phyloP scores from a whole-genome alignment of 1,140 invertebrate genomes.

The Lysiphlebus fabarum region DNA sequence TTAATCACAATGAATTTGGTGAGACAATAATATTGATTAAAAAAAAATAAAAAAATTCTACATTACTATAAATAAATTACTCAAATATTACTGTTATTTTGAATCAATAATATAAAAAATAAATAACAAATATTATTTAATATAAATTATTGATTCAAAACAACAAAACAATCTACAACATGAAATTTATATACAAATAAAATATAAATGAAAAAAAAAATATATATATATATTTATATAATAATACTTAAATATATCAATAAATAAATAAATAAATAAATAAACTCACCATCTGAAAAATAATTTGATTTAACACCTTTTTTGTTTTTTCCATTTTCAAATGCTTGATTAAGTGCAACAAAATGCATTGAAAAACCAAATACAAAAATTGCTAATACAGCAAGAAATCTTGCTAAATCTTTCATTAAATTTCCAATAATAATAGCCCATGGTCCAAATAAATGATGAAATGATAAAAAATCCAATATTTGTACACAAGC shows the following conservation, averaged over 20 bases:
- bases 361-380: constrained; percentile 98
- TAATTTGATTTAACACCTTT: constrained; percentile 34
- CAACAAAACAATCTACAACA: no score
- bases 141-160: no score
- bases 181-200: no score
- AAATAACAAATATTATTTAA: no score
- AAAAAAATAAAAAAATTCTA: no score
- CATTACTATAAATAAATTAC: no score
- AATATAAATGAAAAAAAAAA: no score
- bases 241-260: constrained; percentile 7
- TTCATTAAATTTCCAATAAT: constrained; percentile 88
- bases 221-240: no score
- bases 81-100: no score
- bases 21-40: no score
- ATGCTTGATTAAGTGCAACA: constrained; percentile 91
- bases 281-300: constrained; percentile 71
- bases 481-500: constrained; percentile 97
- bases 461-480: constrained; percentile 95
- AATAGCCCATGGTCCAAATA: constrained; percentile 97
- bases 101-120: no score
- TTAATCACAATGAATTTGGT: no score
- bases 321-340: constrained; percentile 62
- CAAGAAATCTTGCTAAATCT: constrained; percentile 91
- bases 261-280: constrained; percentile 2
- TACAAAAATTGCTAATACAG: constrained; percentile 95